These are phyloP conservation scores for Dromaius novaehollandiae DNA, from an alignment of 2,113 vertebrate genomes.

Conservation along the genomic window DNA sequence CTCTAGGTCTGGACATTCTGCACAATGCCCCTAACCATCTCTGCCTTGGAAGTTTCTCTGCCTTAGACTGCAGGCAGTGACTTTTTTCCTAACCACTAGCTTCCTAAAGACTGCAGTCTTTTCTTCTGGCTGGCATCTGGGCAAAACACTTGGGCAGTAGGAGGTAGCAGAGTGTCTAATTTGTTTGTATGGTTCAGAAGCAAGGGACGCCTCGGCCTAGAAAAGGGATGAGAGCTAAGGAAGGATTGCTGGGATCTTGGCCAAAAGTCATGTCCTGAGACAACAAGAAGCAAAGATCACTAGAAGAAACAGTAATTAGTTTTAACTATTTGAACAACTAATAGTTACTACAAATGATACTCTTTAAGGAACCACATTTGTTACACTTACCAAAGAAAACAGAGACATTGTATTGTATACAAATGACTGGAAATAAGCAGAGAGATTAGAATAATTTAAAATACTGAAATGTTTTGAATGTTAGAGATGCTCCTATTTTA, in stretches of 20 bases:
- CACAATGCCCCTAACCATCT: background rate
- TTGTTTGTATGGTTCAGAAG: background rate
- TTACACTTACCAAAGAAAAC: background rate
- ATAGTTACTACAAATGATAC: background rate
- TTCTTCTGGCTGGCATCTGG: background rate
- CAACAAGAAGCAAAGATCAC: background rate
- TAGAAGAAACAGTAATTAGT: background rate
- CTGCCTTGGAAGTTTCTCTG: background rate
- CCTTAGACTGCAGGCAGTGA: background rate
- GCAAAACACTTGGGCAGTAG: background rate
- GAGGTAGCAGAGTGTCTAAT: background rate
- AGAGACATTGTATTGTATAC: background rate
- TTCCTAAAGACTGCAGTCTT: background rate
- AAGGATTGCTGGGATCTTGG: background rate
- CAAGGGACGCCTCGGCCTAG: background rate
- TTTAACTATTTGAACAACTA: constrained; percentile 4
- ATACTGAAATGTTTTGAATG: background rate
- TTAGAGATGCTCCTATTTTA: background rate
- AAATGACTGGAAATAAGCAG: background rate
- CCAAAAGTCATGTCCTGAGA: background rate
- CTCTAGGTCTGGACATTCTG: background rate
- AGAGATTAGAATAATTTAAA: background rate
- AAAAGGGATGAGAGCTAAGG: background rate
- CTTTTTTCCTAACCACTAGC: background rate
- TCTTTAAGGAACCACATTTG: background rate